These are phyloP conservation scores for Cheilosia variabilis DNA, from an alignment of 2,888 invertebrate species.

Conservation along the genomic window DNA sequence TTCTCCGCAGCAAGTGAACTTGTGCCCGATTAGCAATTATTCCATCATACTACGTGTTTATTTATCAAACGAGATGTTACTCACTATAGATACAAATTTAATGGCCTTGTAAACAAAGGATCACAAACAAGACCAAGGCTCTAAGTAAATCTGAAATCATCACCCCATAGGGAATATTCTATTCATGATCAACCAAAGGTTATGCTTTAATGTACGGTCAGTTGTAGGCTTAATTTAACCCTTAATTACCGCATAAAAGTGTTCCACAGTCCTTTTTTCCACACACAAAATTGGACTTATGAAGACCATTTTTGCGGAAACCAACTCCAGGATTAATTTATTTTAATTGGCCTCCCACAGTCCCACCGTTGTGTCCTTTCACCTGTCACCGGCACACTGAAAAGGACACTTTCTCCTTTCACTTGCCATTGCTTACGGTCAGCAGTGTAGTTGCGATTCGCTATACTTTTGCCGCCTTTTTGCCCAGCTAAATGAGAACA, in stretches of 20 bases:
- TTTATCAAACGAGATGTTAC: too few species aligned
- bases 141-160: background rate
- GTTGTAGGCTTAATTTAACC: conserved; percentile 42
- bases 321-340: conserved; percentile 47
- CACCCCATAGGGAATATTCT: background rate
- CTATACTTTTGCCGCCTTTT: conserved; percentile 15
- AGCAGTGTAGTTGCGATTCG: background rate
- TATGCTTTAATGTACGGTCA: conserved; percentile 18
- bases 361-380: conserved; percentile 37
- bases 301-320: background rate
- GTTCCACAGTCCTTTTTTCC: conserved; percentile 5
- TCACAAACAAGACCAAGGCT: too few species aligned
- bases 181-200: conserved; percentile 23
- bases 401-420: conserved; percentile 14
- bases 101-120: too few species aligned
- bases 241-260: conserved; percentile 32
- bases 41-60: too few species aligned
- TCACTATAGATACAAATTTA: too few species aligned
- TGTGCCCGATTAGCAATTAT: too few species aligned
- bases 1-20: too few species aligned
- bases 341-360: conserved; percentile 46
- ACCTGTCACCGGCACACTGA: conserved; percentile 34
- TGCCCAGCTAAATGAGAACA: conserved; percentile 48
- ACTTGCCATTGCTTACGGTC: background rate
- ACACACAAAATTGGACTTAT: conserved; percentile 1